A percentile compares a stretch with the other conserved stretches of the same genome.
phyloP scores from a whole-genome alignment of 2,797 vertebrate species.

The Streptopelia turtur region DNA sequence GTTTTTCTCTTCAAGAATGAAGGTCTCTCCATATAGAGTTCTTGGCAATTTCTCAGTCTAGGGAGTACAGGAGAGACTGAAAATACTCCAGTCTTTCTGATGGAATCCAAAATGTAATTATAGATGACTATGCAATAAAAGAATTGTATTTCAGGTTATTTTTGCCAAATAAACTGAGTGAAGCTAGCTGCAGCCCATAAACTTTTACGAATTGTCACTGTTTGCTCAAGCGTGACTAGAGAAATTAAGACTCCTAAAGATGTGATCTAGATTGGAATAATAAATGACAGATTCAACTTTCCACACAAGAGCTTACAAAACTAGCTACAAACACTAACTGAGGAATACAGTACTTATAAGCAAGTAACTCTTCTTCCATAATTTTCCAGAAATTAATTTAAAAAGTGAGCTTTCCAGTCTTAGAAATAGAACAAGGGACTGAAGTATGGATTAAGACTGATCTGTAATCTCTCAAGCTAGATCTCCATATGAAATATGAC shows the following conservation, averaged over 20 bases:
- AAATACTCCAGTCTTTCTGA: neutral
- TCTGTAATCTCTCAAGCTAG: neutral
- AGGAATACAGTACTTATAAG: neutral
- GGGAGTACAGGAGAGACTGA: neutral
- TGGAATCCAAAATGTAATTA: neutral
- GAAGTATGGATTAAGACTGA: neutral
- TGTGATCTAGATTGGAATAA: neutral
- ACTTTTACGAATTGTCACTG: neutral
- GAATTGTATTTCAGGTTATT: neutral
- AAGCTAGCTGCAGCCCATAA: neutral
- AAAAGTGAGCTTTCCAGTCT: neutral
- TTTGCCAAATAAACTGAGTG: neutral
- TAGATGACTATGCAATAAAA: neutral
- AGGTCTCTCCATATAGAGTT: neutral
- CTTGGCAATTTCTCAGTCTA: neutral
- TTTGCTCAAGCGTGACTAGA: neutral
- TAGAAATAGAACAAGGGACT: neutral
- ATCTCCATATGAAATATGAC: neutral
- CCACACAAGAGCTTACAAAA: neutral
- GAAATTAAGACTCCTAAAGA: neutral
- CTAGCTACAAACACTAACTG: neutral
- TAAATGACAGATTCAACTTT: neutral
- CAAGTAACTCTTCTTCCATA: neutral
- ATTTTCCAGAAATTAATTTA: neutral
- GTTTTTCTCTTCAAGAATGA: neutral